Conservation (phyloP, 2,113 vertebrate species). For the Plecturocebus donacophilus region DNA sequence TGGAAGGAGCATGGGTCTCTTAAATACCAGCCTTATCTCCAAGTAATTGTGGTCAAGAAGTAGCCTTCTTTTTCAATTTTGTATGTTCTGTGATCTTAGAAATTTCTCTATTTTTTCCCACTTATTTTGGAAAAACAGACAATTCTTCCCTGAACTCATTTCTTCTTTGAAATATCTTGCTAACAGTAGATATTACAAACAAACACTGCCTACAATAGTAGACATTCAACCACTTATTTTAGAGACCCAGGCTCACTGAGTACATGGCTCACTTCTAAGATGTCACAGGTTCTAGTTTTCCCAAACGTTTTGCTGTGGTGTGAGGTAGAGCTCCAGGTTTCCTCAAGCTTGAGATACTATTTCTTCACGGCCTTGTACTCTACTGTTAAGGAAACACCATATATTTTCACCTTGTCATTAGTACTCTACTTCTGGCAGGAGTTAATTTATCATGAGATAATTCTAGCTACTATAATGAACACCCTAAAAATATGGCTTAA, state of each 20-base stretch:
- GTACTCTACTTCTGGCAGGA: not conserved
- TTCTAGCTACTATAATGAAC: not conserved
- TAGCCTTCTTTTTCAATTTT: not conserved
- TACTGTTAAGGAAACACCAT: not conserved
- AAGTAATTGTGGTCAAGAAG: not conserved
- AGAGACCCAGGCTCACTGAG: not conserved
- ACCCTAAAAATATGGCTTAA: not conserved
- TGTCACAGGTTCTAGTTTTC: not conserved
- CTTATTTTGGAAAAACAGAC: not conserved
- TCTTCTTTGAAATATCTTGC: not conserved
- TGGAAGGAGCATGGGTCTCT: not conserved
- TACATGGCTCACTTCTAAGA: not conserved
- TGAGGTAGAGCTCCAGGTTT: not conserved
- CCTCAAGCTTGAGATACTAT: not conserved
- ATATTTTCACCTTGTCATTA: not conserved
- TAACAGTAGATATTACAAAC: not conserved
- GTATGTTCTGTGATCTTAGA: not conserved
- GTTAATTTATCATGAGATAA: not conserved
- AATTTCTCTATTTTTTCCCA: not conserved
- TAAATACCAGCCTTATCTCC: not conserved
- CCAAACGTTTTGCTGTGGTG: not conserved
- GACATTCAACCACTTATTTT: not conserved
- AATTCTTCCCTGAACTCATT: not conserved
- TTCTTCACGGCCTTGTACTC: not conserved
- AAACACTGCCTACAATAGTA: not conserved